phyloP scores from a whole-genome alignment of 2,113 vertebrate species.

The Heteronetta atricapilla region DNA sequence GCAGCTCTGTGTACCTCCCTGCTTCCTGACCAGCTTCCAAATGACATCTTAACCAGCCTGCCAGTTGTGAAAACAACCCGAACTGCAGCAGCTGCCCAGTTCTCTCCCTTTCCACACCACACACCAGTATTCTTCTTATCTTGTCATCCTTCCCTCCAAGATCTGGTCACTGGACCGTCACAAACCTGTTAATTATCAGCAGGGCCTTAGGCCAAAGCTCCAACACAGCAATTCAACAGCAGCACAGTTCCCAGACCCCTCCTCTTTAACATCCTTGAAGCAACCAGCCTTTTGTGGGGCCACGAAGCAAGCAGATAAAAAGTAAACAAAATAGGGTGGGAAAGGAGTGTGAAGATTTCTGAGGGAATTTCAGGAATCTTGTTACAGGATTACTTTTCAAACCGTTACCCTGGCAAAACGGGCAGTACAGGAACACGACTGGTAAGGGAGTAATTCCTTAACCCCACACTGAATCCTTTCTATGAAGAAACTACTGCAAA shows the following conservation, averaged over 20 bases:
- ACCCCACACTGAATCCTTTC: neutral
- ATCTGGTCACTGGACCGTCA: neutral
- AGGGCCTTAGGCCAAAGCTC: neutral
- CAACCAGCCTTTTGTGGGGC: neutral
- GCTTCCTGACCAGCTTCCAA: neutral
- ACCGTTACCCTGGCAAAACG: neutral
- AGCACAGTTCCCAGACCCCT: neutral
- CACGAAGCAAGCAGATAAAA: neutral
- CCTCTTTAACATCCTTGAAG: neutral
- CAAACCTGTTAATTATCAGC: neutral
- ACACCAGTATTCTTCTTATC: neutral
- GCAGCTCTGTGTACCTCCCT: neutral
- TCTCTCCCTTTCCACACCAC: neutral
- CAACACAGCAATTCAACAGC: neutral
- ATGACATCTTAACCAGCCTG: neutral
- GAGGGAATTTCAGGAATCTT: neutral
- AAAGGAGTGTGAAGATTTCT: neutral
- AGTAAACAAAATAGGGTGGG: neutral
- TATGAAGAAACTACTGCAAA: neutral
- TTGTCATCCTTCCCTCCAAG: accelerated
- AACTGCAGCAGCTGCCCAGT: neutral
- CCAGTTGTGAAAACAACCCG: accelerated
- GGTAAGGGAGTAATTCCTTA: neutral
- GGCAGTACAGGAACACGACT: accelerated
- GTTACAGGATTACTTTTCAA: neutral